These are phyloP conservation scores for Gasterosteus aculeatus DNA, from an alignment of 2,113 vertebrate species.

Conservation along the genomic window DNA sequence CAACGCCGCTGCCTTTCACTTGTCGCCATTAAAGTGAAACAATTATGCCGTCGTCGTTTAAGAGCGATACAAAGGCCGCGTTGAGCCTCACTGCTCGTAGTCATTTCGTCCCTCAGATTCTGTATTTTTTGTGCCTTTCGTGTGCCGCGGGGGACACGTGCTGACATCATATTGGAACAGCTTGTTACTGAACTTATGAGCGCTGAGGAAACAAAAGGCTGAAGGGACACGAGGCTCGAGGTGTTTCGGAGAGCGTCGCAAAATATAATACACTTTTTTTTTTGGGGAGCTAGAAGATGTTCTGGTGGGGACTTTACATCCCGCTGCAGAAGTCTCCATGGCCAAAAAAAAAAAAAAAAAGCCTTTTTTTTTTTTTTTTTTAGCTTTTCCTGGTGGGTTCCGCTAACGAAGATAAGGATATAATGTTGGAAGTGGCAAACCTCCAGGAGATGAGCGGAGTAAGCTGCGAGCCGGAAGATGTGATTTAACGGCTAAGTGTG, in stretches of 20 bases:
- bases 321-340: slow-evolving; percentile 29
- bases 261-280: slow-evolving; percentile 33
- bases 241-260: slow-evolving; percentile 2
- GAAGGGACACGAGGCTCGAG: slow-evolving; percentile 15
- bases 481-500: slow-evolving; percentile 69
- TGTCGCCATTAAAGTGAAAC: slow-evolving; percentile 34
- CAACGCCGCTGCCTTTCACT: slow-evolving; percentile 31
- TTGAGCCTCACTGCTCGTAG: background rate
- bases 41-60: slow-evolving; percentile 22
- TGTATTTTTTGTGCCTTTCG: slow-evolving; percentile 31
- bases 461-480: slow-evolving; percentile 64
- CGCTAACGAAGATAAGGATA: slow-evolving; percentile 63
- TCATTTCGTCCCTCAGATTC: slow-evolving; percentile 37
- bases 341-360: slow-evolving; percentile 32
- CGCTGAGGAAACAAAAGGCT: slow-evolving; percentile 33
- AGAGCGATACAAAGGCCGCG: slow-evolving; percentile 6
- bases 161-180: slow-evolving; percentile 37
- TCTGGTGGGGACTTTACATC: slow-evolving; percentile 25
- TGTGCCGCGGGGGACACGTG: slow-evolving; percentile 6
- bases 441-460: slow-evolving; percentile 60
- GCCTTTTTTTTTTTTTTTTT: background rate
- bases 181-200: slow-evolving; percentile 26
- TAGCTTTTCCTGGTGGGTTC: slow-evolving; percentile 59
- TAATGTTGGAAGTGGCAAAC: slow-evolving; percentile 66
- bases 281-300: slow-evolving; percentile 8